A percentile compares a stretch with the other conserved stretches of the same genome.
These are phyloP conservation scores for Orgyia antiqua DNA, from an alignment of 2,888 invertebrate genomes.

Conservation along the genomic window DNA sequence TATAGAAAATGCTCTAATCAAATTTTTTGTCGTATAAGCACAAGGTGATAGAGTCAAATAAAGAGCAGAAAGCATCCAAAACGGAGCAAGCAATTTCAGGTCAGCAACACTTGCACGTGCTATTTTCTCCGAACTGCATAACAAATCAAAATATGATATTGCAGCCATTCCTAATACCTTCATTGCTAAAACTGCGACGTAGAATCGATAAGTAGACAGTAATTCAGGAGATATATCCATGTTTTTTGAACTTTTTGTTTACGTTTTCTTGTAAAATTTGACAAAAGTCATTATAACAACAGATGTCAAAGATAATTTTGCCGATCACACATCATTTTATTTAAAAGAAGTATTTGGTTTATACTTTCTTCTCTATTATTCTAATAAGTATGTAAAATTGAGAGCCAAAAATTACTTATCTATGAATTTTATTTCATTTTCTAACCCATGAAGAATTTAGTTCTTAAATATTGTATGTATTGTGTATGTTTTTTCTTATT, in stretches of 20 bases:
- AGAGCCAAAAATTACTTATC: no score
- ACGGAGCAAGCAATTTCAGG: slow-evolving; percentile 16
- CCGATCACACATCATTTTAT: no score
- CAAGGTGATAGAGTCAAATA: slow-evolving; percentile 7
- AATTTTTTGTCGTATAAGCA: not conserved
- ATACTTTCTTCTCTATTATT: no score
- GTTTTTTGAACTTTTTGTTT: not conserved
- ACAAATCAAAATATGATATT: slow-evolving; percentile 1
- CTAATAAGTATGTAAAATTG: no score
- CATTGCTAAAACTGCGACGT: slow-evolving; percentile 25
- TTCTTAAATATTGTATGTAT: no score
- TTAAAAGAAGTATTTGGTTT: no score
- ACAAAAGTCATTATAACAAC: no score
- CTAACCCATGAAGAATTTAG: no score
- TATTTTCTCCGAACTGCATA: slow-evolving; percentile 2
- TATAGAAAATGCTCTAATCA: slow-evolving; percentile 1
- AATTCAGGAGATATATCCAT: slow-evolving; percentile 4
- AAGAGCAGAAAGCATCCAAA: slow-evolving; percentile 14
- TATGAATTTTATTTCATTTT: no score
- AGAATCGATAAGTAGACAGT: slow-evolving; percentile 24
- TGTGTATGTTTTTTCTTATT: no score
- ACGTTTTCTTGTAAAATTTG: not conserved
- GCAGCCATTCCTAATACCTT: slow-evolving; percentile 23
- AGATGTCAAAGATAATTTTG: no score
- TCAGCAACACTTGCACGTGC: slow-evolving; percentile 10